Evolutionary conservation across 2,888 invertebrate genomes (phyloP).

Genomic region (Tipula helvola): DNA sequence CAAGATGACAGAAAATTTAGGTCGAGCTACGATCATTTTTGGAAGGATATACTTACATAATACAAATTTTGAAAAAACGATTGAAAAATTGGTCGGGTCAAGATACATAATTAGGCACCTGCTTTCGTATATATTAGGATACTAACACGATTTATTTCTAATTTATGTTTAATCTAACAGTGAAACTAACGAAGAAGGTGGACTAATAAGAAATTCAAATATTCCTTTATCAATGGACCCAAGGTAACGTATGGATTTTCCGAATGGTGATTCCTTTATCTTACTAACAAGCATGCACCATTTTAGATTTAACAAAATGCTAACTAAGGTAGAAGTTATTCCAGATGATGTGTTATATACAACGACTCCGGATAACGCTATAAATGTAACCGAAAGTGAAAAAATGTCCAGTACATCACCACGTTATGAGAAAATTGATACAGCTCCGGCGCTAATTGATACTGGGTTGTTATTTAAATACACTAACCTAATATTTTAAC

Average conservation of each 20-base stretch:
- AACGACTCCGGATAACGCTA: neutral
- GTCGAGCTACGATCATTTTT: no score
- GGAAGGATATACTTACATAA: no score
- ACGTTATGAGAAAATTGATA: neutral
- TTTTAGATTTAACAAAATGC: slow-evolving; percentile 28
- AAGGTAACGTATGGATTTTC: slow-evolving; percentile 16
- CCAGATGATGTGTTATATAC: neutral
- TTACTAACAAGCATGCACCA: neutral
- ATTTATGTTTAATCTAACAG: neutral
- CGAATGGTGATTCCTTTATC: neutral
- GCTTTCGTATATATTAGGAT: neutral
- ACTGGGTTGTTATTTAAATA: neutral
- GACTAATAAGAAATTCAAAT: slow-evolving; percentile 14
- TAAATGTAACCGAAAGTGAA: neutral
- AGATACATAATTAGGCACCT: no score
- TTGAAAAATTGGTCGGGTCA: no score
- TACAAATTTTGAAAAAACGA: no score
- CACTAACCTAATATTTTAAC: neutral
- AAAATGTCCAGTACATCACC: neutral
- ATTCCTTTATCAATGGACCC: slow-evolving; percentile 19
- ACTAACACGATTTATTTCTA: neutral
- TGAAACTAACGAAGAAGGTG: neutral
- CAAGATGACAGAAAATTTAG: no score
- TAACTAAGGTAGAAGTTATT: neutral
- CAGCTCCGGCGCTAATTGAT: neutral